Conservation (phyloP, 37 sponge, comb jelly and placozoan species). For the Spongia lamella region DNA sequence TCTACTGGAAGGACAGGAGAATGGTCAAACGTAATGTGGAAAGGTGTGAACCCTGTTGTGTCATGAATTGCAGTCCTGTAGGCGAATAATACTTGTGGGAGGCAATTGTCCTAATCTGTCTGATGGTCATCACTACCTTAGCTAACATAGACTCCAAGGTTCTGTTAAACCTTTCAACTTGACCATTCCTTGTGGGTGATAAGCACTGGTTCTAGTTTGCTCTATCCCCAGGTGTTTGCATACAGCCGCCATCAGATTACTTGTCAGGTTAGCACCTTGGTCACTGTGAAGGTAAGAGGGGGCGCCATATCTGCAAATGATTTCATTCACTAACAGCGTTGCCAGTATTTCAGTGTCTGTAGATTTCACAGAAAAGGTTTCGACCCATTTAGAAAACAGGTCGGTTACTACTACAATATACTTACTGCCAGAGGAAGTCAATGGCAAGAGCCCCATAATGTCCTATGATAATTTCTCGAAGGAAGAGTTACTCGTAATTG, state of each 20-base stretch:
- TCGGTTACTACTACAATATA: too few species aligned
- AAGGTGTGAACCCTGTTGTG: not conserved
- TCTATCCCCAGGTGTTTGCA: too few species aligned
- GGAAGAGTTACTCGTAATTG: not conserved
- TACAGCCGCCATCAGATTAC: too few species aligned
- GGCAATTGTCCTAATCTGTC: too few species aligned
- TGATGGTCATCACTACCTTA: too few species aligned
- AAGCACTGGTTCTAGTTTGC: too few species aligned
- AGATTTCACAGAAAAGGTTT: not conserved
- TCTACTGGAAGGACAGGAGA: not conserved
- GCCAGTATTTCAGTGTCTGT: not conserved
- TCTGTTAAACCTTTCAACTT: constrained; percentile 20
- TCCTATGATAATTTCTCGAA: constrained; percentile 6
- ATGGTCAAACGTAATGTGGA: not conserved
- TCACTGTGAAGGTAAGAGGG: too few species aligned
- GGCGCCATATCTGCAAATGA: too few species aligned
- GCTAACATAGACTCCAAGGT: too few species aligned
- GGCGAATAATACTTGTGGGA: too few species aligned
- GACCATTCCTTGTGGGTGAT: constrained; percentile 56
- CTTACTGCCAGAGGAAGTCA: not conserved
- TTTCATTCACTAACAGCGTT: not conserved
- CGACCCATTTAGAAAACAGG: constrained; percentile 3
- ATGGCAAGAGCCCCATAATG: not conserved
- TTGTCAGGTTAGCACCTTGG: too few species aligned
- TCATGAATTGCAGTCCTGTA: not conserved